phyloP scores from a whole-genome alignment of 2,797 vertebrate species.

The Tamandua tetradactyla region DNA sequence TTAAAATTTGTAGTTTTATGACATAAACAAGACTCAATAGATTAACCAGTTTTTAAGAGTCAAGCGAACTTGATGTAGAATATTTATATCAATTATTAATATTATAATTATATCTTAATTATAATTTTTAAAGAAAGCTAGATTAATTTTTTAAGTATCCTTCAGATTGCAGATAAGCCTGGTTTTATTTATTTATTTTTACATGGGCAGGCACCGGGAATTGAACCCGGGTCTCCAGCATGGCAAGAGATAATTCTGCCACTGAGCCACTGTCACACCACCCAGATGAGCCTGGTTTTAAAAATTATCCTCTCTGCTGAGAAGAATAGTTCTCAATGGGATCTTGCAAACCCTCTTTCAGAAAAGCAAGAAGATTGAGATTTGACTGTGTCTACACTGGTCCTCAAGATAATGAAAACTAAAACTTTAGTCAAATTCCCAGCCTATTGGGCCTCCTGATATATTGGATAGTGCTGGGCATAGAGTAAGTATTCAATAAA shows the following conservation, averaged over 20 bases:
- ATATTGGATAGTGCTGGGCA: background rate
- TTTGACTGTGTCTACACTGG: background rate
- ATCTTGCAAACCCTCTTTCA: background rate
- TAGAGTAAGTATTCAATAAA: background rate
- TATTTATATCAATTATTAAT: background rate
- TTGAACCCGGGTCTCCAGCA: too few species aligned
- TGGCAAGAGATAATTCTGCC: too few species aligned
- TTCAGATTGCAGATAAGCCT: background rate
- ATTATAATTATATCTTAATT: too few species aligned
- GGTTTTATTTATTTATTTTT: too few species aligned
- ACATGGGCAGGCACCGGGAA: too few species aligned
- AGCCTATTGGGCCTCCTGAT: background rate
- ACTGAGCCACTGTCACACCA: too few species aligned
- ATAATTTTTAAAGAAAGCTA: constrained; percentile 18
- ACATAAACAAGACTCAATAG: background rate
- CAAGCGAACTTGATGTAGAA: background rate
- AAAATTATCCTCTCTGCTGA: background rate
- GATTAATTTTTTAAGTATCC: background rate
- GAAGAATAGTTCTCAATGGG: background rate
- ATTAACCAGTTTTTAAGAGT: background rate
- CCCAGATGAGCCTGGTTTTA: background rate
- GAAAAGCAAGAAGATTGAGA: background rate
- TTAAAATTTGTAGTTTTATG: background rate
- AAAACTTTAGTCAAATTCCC: constrained; percentile 3
- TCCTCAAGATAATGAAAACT: background rate